Conservation (phyloP, 92 coral and sea anemone species). For the Epizoanthus ramosus region DNA sequence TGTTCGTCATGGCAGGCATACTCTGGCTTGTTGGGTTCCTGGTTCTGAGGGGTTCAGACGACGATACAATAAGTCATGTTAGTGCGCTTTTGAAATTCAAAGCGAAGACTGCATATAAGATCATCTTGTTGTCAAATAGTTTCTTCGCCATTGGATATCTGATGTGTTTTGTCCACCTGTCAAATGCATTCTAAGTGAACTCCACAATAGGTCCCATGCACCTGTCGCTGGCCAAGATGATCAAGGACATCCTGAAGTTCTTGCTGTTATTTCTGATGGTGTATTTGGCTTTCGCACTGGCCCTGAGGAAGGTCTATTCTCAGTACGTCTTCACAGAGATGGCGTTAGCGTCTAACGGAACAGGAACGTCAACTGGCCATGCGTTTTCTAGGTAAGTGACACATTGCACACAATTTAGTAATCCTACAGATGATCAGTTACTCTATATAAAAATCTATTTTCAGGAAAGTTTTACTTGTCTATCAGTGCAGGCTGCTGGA, state of each 20-base stretch:
- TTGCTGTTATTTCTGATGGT: slow-evolving; percentile 63
- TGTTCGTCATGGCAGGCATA: slow-evolving; percentile 65
- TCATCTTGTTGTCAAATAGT: slow-evolving; percentile 69
- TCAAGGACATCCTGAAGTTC: slow-evolving; percentile 75
- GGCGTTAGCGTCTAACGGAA: slow-evolving; percentile 35
- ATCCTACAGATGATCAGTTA: no score
- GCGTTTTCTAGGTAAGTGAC: slow-evolving; percentile 44
- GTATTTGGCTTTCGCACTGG: slow-evolving; percentile 73
- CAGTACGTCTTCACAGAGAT: slow-evolving; percentile 35
- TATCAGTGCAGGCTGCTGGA: no score
- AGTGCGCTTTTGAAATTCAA: slow-evolving; percentile 26
- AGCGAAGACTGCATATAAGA: slow-evolving; percentile 59
- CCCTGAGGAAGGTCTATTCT: slow-evolving; percentile 71
- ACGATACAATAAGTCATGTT: not conserved
- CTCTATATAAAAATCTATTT: no score
- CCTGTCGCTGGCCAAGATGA: slow-evolving; percentile 78
- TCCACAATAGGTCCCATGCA: slow-evolving; percentile 77
- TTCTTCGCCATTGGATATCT: slow-evolving; percentile 76
- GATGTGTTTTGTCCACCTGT: slow-evolving; percentile 69
- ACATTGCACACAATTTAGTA: no score
- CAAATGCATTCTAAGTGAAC: slow-evolving; percentile 68
- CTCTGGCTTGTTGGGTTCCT: slow-evolving; percentile 66
- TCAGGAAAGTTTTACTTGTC: no score
- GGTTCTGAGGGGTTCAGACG: slow-evolving; percentile 6
- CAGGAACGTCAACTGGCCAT: slow-evolving; percentile 8